A percentile compares a stretch with the other conserved stretches of the same genome.
phyloP scores from a whole-genome alignment of 2,113 vertebrate genomes.

The Xiphias gladius region DNA sequence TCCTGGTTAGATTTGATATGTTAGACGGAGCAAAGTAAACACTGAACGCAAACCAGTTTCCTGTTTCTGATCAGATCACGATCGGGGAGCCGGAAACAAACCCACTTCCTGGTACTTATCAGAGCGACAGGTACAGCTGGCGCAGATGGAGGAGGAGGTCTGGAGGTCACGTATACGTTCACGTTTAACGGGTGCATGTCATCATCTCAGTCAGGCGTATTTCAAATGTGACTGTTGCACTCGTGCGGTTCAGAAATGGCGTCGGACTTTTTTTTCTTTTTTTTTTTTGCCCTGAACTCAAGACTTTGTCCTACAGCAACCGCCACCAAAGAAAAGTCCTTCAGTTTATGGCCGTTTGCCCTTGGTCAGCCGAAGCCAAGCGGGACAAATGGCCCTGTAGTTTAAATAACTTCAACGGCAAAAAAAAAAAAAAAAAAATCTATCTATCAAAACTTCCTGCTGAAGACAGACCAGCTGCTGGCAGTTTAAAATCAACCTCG shows the following conservation, averaged over 20 bases:
- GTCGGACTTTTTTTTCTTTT: too few species aligned
- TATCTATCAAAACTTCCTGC: constrained; percentile 10
- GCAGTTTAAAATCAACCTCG: constrained; percentile 7
- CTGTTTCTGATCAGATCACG: constrained; percentile 33
- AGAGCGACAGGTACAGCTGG: neutral
- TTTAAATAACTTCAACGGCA: constrained; percentile 3
- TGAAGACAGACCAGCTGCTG: neutral
- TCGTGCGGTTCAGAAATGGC: neutral
- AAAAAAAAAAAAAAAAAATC: too few species aligned
- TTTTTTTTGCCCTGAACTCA: neutral
- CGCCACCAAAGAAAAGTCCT: neutral
- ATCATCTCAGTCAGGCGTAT: neutral
- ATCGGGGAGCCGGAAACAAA: neutral
- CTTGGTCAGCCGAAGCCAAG: too few species aligned
- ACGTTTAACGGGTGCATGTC: neutral
- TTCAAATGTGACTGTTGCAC: neutral
- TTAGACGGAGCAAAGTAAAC: constrained; percentile 20
- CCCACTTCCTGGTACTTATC: constrained; percentile 40
- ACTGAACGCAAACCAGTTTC: constrained; percentile 21
- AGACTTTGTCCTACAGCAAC: neutral
- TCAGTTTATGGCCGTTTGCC: neutral
- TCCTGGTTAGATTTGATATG: constrained; percentile 28
- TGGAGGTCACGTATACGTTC: too few species aligned
- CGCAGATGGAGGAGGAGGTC: neutral
- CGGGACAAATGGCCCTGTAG: neutral